A percentile compares a stretch with the other conserved stretches of the same genome.
These are phyloP conservation scores for Lytechinus variegatus DNA, from an alignment of 35 echinoderm and acorn worm species.

Conservation along the genomic window DNA sequence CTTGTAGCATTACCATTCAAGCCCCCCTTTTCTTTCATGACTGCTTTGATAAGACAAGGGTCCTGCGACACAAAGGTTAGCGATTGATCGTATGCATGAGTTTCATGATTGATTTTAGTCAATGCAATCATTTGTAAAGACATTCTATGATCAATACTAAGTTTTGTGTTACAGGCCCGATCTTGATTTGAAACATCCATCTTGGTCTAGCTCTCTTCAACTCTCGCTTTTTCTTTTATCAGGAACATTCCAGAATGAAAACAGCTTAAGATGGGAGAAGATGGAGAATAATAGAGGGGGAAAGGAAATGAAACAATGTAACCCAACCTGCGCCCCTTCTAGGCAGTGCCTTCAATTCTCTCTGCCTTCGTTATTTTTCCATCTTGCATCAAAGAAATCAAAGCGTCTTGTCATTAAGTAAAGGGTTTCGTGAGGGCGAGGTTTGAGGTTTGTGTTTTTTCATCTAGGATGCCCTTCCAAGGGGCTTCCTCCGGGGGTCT, in stretches of 20 bases:
- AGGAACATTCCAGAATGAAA: slow-evolving; percentile 4
- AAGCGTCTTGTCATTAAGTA: slow-evolving; percentile 3
- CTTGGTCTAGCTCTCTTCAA: not conserved
- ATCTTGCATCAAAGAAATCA: not conserved
- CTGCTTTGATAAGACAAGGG: not conserved
- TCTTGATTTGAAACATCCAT: slow-evolving; percentile 3
- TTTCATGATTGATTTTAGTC: too few species aligned
- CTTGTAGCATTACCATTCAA: not conserved
- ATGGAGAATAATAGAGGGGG: not conserved
- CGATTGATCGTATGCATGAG: too few species aligned
- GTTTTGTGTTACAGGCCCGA: not conserved
- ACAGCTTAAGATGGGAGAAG: not conserved
- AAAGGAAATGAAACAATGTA: slow-evolving; percentile 14
- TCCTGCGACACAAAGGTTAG: not conserved
- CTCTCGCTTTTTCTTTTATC: not conserved
- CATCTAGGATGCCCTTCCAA: not conserved
- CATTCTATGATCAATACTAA: too few species aligned
- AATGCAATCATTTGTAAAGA: too few species aligned
- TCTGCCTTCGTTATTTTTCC: slow-evolving; percentile 10
- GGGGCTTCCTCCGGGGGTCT: not conserved
- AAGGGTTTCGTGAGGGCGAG: not conserved
- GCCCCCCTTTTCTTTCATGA: not conserved
- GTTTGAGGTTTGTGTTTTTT: not conserved
- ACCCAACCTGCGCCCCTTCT: not conserved
- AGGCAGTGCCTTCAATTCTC: not conserved